phyloP scores from a whole-genome alignment of 2,888 invertebrate genomes.

The Nemotelus pantherinus region DNA sequence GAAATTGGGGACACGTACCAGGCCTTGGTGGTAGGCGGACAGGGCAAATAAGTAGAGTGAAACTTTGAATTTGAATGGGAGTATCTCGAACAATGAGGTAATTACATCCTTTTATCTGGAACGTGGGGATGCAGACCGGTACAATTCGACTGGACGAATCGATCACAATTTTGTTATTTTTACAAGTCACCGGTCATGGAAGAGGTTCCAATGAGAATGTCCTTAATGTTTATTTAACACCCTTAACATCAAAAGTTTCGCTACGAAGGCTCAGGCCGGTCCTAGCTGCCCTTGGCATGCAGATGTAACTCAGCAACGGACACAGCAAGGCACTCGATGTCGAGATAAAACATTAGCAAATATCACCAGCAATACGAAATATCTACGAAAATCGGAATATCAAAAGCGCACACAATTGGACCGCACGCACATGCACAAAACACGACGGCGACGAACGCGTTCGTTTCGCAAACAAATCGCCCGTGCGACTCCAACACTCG shows the following conservation, averaged over 20 bases:
- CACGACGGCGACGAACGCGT: conserved; percentile 17
- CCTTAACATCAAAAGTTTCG: too few species aligned
- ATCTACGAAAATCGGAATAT: conserved; percentile 1
- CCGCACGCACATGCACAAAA: conserved; percentile 40
- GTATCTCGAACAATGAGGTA: conserved; percentile 25
- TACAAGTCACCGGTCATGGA: too few species aligned
- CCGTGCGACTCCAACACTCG: conserved; percentile 38
- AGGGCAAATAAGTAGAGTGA: conserved; percentile 7
- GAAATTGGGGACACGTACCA: conserved; percentile 19
- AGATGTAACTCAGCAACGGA: background rate
- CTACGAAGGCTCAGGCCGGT: too few species aligned
- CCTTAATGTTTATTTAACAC: too few species aligned
- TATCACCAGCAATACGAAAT: background rate
- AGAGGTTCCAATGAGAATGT: too few species aligned
- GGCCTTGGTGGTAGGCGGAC: conserved; percentile 3
- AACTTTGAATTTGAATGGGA: conserved; percentile 6
- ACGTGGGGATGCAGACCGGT: background rate
- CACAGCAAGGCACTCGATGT: conserved; percentile 34
- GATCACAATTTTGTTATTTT: too few species aligned
- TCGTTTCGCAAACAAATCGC: conserved; percentile 13
- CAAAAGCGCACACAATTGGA: conserved; percentile 36
- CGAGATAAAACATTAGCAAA: conserved; percentile 42
- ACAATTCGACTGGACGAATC: too few species aligned
- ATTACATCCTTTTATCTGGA: conserved; percentile 22
- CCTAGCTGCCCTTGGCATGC: background rate